Conservation (phyloP, 2,113 vertebrate genomes). For the Proteles cristata region DNA sequence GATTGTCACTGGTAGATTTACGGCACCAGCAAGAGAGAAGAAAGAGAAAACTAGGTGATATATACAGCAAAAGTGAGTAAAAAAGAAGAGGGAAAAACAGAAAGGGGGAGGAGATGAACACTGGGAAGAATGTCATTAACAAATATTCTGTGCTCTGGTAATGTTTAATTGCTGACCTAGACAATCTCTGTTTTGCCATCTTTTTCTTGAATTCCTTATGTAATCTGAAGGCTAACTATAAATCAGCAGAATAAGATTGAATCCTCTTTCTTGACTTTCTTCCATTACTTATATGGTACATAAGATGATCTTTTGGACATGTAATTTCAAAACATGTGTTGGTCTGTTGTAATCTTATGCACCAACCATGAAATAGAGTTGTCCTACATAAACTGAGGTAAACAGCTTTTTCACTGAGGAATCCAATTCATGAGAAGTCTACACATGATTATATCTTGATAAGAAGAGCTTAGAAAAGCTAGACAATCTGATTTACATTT, state of each 20-base stretch:
- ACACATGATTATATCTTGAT: conserved; percentile 30
- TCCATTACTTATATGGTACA: background rate
- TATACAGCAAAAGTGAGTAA: background rate
- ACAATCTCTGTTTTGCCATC: background rate
- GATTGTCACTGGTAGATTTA: background rate
- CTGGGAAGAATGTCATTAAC: background rate
- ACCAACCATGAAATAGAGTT: background rate
- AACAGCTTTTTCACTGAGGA: conserved; percentile 35
- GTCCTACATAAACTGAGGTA: background rate
- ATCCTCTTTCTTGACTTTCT: background rate
- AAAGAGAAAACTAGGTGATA: background rate
- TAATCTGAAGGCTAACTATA: background rate
- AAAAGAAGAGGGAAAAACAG: background rate
- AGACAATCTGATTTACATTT: conserved; percentile 21
- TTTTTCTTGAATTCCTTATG: background rate
- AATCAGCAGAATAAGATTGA: background rate
- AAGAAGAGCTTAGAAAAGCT: conserved; percentile 29
- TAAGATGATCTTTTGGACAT: background rate
- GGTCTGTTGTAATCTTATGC: background rate
- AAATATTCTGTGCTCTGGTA: background rate
- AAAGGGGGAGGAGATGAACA: background rate
- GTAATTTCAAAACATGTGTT: background rate
- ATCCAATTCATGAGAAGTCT: background rate
- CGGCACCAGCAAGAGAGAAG: background rate
- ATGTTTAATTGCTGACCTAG: background rate